A percentile compares a stretch with the other conserved stretches of the same genome.
These are phyloP conservation scores for Xiphorhynchus elegans DNA, from an alignment of 2,113 vertebrate genomes.

Conservation along the genomic window DNA sequence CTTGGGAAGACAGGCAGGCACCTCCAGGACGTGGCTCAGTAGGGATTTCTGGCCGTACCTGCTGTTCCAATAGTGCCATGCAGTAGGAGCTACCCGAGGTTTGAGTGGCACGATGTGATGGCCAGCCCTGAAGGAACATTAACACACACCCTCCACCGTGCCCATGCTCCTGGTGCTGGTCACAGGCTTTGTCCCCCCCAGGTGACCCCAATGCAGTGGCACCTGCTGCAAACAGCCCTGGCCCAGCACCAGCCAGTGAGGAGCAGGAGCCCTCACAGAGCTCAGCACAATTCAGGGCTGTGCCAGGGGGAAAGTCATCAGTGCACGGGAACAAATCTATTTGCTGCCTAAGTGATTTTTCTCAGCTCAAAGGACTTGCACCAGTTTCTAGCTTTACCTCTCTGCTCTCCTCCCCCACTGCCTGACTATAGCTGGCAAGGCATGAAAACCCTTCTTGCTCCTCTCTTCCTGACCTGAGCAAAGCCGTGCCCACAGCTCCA, in stretches of 20 bases:
- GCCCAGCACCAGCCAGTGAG: not conserved
- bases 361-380: not conserved
- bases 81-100: not conserved
- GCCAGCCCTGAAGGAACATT: fast-evolving
- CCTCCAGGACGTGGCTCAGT: not conserved
- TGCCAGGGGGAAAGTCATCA: fast-evolving
- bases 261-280: not conserved
- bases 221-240: not conserved
- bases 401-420: not conserved
- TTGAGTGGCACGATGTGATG: fast-evolving
- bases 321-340: not conserved
- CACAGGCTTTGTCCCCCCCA: not conserved
- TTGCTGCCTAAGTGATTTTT: not conserved
- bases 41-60: not conserved
- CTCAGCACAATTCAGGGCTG: not conserved
- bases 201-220: not conserved
- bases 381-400: not conserved
- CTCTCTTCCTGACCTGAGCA: not conserved
- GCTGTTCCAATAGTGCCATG: not conserved
- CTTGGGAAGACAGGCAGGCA: not conserved
- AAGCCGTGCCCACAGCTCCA: not conserved
- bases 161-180: not conserved
- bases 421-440: not conserved
- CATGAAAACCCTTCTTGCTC: not conserved
- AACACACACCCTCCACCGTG: fast-evolving